Percentiles rank a stretch among this genome's conserved stretches.
Evolutionary conservation across 2,888 invertebrate genomes (phyloP).

Genomic region (Ceraclea dissimilis): DNA sequence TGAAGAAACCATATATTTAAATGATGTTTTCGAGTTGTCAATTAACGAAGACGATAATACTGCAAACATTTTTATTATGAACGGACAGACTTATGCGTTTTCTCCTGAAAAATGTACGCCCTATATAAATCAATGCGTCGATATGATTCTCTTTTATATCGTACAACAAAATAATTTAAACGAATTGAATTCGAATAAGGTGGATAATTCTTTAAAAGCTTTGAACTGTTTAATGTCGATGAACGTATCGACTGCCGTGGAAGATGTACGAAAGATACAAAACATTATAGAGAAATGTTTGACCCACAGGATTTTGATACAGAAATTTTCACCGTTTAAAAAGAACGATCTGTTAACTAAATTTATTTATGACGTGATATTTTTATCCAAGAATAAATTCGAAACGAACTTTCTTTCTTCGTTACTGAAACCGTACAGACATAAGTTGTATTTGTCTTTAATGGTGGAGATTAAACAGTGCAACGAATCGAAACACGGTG

Average conservation of each 20-base stretch:
- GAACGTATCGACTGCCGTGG: neutral
- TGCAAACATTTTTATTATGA: slow-evolving; percentile 19
- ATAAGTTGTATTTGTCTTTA: slow-evolving; percentile 47
- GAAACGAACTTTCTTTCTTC: slow-evolving; percentile 17
- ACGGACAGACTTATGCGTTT: neutral
- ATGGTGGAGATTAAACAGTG: slow-evolving; percentile 43
- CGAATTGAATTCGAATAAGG: slow-evolving; percentile 13
- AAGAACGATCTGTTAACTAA: slow-evolving; percentile 36
- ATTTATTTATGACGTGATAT: slow-evolving; percentile 35
- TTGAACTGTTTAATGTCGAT: slow-evolving; percentile 7
- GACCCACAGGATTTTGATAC: slow-evolving; percentile 29
- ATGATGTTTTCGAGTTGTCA: slow-evolving; percentile 32
- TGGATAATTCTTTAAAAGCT: slow-evolving; percentile 12
- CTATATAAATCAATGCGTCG: slow-evolving; percentile 19
- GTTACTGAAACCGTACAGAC: slow-evolving; percentile 44
- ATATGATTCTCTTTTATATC: slow-evolving; percentile 20
- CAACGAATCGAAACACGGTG: slow-evolving; percentile 35
- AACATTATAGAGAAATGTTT: slow-evolving; percentile 10
- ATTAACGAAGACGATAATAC: neutral
- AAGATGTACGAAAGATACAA: neutral
- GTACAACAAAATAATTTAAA: slow-evolving; percentile 12
- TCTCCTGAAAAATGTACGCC: slow-evolving; percentile 19
- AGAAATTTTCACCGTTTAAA: slow-evolving; percentile 38
- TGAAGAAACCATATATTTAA: slow-evolving; percentile 31
- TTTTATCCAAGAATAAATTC: slow-evolving; percentile 32